Percentiles rank a stretch among this genome's conserved stretches.
Evolutionary conservation across 1,140 invertebrate species (phyloP).

Genomic region (Tachypleus tridentatus): DNA sequence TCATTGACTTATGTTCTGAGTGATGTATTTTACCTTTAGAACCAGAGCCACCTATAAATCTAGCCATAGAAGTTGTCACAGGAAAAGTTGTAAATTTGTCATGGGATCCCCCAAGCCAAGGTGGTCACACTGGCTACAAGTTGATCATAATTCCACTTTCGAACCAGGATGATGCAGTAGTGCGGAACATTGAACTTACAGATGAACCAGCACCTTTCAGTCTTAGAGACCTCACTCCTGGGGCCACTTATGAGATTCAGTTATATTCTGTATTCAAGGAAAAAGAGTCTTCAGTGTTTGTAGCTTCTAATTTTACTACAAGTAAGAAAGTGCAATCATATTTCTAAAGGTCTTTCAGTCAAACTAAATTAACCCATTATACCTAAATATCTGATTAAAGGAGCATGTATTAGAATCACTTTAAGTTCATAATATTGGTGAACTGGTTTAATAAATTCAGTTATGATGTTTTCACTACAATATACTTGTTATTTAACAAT

Average conservation of each 20-base stretch:
- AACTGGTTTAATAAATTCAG: neutral
- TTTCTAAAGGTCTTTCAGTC: no score
- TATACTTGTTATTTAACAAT: no score
- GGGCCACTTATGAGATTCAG: constrained; percentile 80
- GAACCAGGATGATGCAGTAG: constrained; percentile 40
- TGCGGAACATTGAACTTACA: constrained; percentile 48
- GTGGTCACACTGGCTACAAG: constrained; percentile 67
- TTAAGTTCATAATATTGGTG: neutral
- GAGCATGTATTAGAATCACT: neutral
- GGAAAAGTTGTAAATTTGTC: constrained; percentile 72
- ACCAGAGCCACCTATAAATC: constrained; percentile 74
- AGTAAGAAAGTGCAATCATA: constrained; percentile 29
- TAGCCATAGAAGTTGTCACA: constrained; percentile 61
- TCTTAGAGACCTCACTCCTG: constrained; percentile 66
- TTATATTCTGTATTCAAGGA: constrained; percentile 76
- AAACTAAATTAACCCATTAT: no score
- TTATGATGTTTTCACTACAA: no score
- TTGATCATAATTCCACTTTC: constrained; percentile 54
- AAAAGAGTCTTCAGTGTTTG: constrained; percentile 72
- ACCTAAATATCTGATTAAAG: neutral
- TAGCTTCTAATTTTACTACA: constrained; percentile 82
- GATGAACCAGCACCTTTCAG: constrained; percentile 47
- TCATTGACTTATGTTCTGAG: no score
- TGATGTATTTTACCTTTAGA: constrained; percentile 39
- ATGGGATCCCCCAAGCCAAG: constrained; percentile 67